Percentiles rank a stretch among this genome's conserved stretches.
phyloP scores from a whole-genome alignment of 92 coral and sea anemone genomes.

The Micromussa lordhowensis region DNA sequence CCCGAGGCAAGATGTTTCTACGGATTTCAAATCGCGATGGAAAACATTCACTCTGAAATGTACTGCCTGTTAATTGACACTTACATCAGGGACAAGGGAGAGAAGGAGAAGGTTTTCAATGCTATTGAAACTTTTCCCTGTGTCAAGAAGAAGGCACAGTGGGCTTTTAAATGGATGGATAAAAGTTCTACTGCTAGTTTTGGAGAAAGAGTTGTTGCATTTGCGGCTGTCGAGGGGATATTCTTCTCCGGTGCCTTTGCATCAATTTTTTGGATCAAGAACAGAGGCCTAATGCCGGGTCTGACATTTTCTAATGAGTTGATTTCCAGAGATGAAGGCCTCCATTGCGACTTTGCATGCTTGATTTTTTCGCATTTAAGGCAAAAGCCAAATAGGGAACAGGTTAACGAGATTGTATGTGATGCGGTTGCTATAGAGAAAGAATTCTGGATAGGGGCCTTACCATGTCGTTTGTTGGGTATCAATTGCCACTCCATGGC shows the following conservation, averaged over 20 bases:
- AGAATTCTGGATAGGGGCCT: conserved; percentile 75
- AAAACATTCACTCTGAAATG: conserved; percentile 87
- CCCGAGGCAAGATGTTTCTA: conserved; percentile 88
- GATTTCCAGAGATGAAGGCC: conserved; percentile 84
- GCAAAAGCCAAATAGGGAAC: conserved; percentile 58
- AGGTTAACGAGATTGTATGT: conserved; percentile 63
- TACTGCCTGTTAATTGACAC: conserved; percentile 81
- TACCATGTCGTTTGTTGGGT: conserved; percentile 73
- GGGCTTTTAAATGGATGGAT: conserved; percentile 80
- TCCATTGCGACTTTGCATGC: conserved; percentile 90
- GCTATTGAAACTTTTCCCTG: conserved; percentile 82
- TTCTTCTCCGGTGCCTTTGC: conserved; percentile 91
- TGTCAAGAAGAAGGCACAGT: conserved; percentile 75
- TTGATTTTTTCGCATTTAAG: conserved; percentile 67
- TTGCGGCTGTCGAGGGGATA: conserved; percentile 86
- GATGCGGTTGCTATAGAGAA: conserved; percentile 81
- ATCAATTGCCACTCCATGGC: conserved; percentile 78
- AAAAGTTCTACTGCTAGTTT: conserved; percentile 65
- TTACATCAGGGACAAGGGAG: conserved; percentile 64
- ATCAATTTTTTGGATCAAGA: conserved; percentile 81
- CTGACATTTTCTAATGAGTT: conserved; percentile 82
- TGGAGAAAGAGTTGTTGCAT: conserved; percentile 84
- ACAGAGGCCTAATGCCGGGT: conserved; percentile 77
- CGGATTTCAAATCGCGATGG: conserved; percentile 93
- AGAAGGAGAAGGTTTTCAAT: conserved; percentile 73